Evolutionary conservation across 1,140 invertebrate species (phyloP).

Genomic region (Temnothorax nylanderi): DNA sequence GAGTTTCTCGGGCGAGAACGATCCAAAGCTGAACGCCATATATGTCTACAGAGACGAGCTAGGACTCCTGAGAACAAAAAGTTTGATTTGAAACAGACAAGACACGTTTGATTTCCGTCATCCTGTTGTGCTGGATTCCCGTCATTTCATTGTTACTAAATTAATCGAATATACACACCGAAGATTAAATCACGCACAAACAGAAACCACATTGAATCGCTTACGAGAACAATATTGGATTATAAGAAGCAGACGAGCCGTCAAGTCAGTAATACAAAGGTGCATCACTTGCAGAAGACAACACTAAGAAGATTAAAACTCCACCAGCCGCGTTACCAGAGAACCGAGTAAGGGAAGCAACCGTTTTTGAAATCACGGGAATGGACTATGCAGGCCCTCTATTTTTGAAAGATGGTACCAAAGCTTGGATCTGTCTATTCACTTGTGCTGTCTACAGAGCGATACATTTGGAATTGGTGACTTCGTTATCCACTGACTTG

Average conservation of each 20-base stretch:
- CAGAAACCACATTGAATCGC: neutral
- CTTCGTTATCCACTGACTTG: neutral
- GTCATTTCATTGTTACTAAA: neutral
- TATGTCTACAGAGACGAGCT: neutral
- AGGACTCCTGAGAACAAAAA: neutral
- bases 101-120: neutral
- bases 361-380: no score
- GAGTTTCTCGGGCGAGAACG: neutral
- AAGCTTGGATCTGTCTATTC: no score
- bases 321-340: no score
- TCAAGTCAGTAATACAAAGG: no score
- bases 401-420: no score
- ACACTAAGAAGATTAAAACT: no score
- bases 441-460: neutral
- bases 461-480: neutral
- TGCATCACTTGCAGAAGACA: no score
- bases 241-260: no score
- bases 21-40: neutral
- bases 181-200: neutral
- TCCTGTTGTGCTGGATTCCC: neutral
- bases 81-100: neutral
- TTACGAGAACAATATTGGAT: neutral
- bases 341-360: no score
- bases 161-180: neutral
- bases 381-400: no score